Conservation (phyloP, 2,888 invertebrate species). For the Cataglyphis livida region DNA sequence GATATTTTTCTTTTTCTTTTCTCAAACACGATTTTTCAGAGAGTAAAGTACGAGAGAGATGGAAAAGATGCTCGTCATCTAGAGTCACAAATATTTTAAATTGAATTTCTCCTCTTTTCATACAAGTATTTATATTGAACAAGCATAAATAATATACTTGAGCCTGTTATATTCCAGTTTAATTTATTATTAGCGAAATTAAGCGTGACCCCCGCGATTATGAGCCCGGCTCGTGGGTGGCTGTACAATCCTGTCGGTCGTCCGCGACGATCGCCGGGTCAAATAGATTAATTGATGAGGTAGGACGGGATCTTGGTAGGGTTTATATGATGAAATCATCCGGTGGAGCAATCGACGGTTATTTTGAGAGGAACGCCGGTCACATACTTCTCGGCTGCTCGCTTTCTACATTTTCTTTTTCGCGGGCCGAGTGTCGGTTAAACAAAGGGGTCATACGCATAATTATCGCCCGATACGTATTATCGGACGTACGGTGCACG, state of each 20-base stretch:
- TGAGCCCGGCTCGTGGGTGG: constrained; percentile 81
- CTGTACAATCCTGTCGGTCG: constrained; percentile 76
- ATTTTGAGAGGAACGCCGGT: constrained; percentile 13
- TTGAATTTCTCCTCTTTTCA: background rate
- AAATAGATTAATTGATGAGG: constrained; percentile 81
- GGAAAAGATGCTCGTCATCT: background rate
- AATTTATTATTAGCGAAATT: constrained; percentile 64
- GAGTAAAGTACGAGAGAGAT: background rate
- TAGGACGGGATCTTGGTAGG: constrained; percentile 48
- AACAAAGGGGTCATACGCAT: constrained; percentile 19
- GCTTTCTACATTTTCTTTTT: background rate
- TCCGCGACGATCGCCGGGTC: constrained; percentile 78
- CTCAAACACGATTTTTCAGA: background rate
- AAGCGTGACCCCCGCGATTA: constrained; percentile 65
- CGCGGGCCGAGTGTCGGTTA: background rate
- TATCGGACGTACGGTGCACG: constrained; percentile 19
- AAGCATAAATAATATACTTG: background rate
- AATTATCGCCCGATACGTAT: constrained; percentile 18
- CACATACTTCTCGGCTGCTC: too few species aligned
- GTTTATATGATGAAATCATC: constrained; percentile 38
- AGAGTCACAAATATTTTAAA: background rate
- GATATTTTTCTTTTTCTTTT: background rate
- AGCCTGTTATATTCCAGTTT: background rate
- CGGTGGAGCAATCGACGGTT: constrained; percentile 18
- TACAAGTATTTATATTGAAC: background rate